These are phyloP conservation scores for Avahi laniger DNA, from an alignment of 2,797 vertebrate species.

Conservation along the genomic window DNA sequence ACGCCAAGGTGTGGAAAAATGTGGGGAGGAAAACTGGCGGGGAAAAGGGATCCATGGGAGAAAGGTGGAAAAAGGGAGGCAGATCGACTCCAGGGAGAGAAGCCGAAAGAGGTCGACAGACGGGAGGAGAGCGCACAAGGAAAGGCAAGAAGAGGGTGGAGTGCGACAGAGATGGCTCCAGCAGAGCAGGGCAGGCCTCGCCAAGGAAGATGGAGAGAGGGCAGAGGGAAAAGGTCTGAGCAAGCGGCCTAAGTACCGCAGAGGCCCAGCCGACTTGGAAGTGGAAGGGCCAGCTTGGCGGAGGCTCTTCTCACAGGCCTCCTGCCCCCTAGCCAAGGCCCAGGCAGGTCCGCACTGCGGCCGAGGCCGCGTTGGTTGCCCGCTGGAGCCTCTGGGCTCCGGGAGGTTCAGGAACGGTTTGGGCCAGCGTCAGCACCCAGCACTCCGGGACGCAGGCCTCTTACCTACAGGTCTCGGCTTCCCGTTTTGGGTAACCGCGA, in stretches of 20 bases:
- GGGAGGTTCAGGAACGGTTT: background rate
- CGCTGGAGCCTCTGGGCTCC: background rate
- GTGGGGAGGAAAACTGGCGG: background rate
- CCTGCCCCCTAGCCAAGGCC: background rate
- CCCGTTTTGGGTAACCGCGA: background rate
- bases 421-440: background rate
- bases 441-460: background rate
- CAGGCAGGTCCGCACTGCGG: background rate
- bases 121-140: background rate
- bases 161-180: accelerated
- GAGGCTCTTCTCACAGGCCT: background rate
- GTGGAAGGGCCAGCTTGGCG: background rate
- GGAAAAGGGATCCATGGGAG: too few relatives aligned
- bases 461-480: background rate
- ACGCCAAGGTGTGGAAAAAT: background rate
- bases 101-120: background rate
- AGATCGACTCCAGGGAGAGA: background rate
- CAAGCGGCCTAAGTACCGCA: background rate
- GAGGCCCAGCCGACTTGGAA: background rate
- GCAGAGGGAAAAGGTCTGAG: background rate
- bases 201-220: background rate
- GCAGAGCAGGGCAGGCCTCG: background rate
- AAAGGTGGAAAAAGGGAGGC: background rate
- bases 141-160: background rate
- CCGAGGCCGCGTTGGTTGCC: background rate